These are phyloP conservation scores for Rhadinocentrus ornatus DNA, from an alignment of 2,797 vertebrate genomes.

Conservation along the genomic window DNA sequence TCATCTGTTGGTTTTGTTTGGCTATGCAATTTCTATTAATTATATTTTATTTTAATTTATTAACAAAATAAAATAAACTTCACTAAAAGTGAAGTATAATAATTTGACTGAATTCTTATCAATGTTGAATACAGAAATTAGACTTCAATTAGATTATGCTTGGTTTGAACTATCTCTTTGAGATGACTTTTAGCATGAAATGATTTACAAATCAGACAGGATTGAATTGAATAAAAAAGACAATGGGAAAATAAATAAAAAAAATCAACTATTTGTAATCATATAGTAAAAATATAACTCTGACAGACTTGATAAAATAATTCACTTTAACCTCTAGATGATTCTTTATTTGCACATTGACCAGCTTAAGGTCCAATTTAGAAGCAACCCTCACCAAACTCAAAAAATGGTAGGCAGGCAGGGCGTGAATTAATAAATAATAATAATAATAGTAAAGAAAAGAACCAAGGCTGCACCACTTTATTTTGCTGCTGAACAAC, in stretches of 20 bases:
- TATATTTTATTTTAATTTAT: too few species aligned
- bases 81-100: too few species aligned
- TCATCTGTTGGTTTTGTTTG: too few species aligned
- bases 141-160: too few species aligned
- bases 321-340: conserved; percentile 54
- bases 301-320: conserved; percentile 30
- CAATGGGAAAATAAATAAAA: neutral
- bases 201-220: too few species aligned
- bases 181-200: too few species aligned
- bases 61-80: too few species aligned
- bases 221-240: neutral
- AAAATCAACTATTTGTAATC: neutral
- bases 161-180: too few species aligned
- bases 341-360: conserved; percentile 54
- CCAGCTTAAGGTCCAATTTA: conserved; percentile 54
- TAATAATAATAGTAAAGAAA: conserved; percentile 9
- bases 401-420: conserved; percentile 17
- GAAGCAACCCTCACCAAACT: conserved; percentile 30
- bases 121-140: too few species aligned
- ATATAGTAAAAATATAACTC: neutral
- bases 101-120: too few species aligned
- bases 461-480: conserved; percentile 36
- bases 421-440: conserved; percentile 32
- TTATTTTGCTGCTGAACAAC: conserved; percentile 49
- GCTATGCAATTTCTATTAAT: too few species aligned